Conservation (phyloP, 2,113 vertebrate genomes). For the Lanius ludovicianus region DNA sequence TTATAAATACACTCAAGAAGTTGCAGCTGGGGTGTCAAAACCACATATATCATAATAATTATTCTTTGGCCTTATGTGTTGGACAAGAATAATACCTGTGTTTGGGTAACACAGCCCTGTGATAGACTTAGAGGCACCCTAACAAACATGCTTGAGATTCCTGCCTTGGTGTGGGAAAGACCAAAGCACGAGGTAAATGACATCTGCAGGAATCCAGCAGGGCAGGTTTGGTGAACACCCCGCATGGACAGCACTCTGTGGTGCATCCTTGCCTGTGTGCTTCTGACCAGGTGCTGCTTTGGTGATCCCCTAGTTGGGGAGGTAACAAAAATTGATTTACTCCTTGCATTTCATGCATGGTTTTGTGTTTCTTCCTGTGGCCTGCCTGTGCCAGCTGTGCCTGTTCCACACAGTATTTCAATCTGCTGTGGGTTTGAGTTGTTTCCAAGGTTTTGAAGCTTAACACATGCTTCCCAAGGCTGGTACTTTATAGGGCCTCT, state of each 20-base stretch:
- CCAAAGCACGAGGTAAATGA: neutral
- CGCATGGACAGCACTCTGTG: rapidly evolving
- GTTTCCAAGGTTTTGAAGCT: neutral
- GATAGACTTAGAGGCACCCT: neutral
- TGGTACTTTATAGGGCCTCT: neutral
- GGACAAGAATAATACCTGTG: neutral
- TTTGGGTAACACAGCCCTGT: neutral
- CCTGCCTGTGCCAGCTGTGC: neutral
- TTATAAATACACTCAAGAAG: neutral
- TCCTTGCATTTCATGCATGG: neutral
- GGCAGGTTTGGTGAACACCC: neutral
- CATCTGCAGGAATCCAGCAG: neutral
- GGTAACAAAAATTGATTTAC: neutral
- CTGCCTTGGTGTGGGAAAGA: neutral
- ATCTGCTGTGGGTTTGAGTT: neutral
- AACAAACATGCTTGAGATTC: neutral
- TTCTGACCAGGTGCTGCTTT: neutral
- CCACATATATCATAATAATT: neutral
- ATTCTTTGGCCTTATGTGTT: neutral
- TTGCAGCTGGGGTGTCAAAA: neutral
- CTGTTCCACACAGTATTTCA: neutral
- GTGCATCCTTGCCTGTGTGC: neutral
- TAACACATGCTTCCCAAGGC: neutral
- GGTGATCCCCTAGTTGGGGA: neutral
- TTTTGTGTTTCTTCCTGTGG: neutral